Evolutionary conservation across 2,113 vertebrate genomes (phyloP).

Genomic region (Cynoglossus semilaevis): DNA sequence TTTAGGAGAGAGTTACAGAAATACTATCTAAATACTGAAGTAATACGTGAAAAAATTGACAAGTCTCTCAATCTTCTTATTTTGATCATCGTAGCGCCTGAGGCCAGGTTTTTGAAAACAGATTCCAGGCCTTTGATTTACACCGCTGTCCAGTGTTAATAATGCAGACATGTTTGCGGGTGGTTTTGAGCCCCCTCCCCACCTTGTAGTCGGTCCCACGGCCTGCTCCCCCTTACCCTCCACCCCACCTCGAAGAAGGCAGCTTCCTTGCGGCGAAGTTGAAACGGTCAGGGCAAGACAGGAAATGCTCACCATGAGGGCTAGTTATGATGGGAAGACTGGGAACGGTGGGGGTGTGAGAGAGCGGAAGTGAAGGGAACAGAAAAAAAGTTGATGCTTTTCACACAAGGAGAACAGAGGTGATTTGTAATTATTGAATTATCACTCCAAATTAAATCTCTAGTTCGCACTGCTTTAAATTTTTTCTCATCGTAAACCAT

Average conservation of each 20-base stretch:
- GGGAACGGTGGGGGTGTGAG: slow-evolving; percentile 30
- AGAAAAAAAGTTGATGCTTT: slow-evolving; percentile 55
- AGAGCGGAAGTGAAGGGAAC: slow-evolving; percentile 25
- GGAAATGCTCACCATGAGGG: slow-evolving; percentile 61
- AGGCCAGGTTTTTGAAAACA: slow-evolving; percentile 58
- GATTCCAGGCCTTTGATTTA: slow-evolving; percentile 64
- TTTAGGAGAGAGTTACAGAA: not conserved
- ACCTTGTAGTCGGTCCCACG: too few species aligned
- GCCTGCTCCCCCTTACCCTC: slow-evolving; percentile 8
- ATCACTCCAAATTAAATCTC: slow-evolving; percentile 97
- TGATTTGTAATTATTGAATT: slow-evolving; percentile 97
- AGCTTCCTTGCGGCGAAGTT: slow-evolving; percentile 26
- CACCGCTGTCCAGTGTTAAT: slow-evolving; percentile 67
- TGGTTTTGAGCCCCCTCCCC: slow-evolving; percentile 27
- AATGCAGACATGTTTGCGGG: slow-evolving; percentile 68
- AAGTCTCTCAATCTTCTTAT: slow-evolving; percentile 28
- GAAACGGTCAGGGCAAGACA: slow-evolving; percentile 34
- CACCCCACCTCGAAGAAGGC: slow-evolving; percentile 35
- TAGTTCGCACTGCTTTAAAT: slow-evolving; percentile 98
- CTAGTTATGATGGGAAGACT: slow-evolving; percentile 38
- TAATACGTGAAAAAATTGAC: slow-evolving; percentile 24
- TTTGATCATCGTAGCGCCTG: slow-evolving; percentile 57
- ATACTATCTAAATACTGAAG: slow-evolving; percentile 50
- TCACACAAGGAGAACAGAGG: slow-evolving; percentile 93
- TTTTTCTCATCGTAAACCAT: slow-evolving; percentile 91